Percentiles rank a stretch among this genome's conserved stretches.
Conservation (phyloP, 2,113 vertebrate species). For the Centropus unirufus region DNA sequence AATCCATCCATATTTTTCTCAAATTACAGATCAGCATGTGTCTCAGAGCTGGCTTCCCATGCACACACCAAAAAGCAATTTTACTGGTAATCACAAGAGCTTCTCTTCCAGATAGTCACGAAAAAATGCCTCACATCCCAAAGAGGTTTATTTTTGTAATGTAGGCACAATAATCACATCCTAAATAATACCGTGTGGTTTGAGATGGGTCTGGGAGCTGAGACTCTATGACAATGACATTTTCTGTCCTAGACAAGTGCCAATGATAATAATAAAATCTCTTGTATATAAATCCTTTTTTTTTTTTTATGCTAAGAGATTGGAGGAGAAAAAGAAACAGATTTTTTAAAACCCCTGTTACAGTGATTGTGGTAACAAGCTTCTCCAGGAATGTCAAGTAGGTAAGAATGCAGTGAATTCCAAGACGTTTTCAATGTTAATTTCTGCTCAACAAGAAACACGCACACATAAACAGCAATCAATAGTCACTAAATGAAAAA, state of each 20-base stretch:
- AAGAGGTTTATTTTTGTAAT: not conserved
- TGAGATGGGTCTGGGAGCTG: not conserved
- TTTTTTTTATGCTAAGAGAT: not conserved
- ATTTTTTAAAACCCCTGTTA: not conserved
- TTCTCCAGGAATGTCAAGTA: not conserved
- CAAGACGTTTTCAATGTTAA: conserved; percentile 51
- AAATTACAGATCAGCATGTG: not conserved
- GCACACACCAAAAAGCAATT: not conserved
- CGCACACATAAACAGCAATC: conserved; percentile 31
- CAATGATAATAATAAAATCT: not conserved
- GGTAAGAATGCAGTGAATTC: not conserved
- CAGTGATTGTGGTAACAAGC: not conserved
- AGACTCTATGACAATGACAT: not conserved
- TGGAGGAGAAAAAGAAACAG: not conserved
- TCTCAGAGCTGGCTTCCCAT: not conserved
- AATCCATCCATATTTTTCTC: not conserved
- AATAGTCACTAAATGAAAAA: conserved; percentile 48
- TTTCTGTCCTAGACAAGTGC: not conserved
- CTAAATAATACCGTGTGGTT: not conserved
- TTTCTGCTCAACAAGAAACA: conserved; percentile 46
- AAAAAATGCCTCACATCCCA: not conserved
- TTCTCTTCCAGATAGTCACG: not conserved
- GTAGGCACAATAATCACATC: not conserved
- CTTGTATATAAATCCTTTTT: not conserved
- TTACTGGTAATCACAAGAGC: not conserved